These are phyloP conservation scores for Cylas formicarius DNA, from an alignment of 1,140 invertebrate species.

Conservation along the genomic window DNA sequence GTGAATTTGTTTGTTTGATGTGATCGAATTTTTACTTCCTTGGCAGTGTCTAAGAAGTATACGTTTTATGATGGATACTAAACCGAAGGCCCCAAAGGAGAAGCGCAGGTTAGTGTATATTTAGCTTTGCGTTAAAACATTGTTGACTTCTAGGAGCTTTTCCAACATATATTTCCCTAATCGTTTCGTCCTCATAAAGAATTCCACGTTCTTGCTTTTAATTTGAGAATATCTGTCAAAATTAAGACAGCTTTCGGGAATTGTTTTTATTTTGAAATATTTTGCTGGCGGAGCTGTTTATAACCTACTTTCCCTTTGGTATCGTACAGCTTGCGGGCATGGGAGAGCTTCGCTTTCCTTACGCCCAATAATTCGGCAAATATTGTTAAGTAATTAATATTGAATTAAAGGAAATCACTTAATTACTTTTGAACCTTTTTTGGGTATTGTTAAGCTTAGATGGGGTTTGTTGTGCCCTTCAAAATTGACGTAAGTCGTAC, in stretches of 20 bases:
- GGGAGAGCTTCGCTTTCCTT: slow-evolving; percentile 4
- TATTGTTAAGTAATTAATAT: slow-evolving; percentile 1
- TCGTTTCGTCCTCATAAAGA: too few species aligned
- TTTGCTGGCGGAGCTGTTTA: background rate
- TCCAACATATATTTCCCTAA: background rate
- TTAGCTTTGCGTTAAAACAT: background rate
- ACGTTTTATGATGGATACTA: slow-evolving; percentile 26
- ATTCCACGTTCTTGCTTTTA: slow-evolving; percentile 2
- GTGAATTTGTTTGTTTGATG: slow-evolving; percentile 20
- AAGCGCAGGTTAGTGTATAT: slow-evolving; percentile 30
- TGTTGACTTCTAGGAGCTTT: background rate
- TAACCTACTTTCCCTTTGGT: slow-evolving; percentile 22
- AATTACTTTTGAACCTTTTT: too few species aligned
- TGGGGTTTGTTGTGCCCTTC: too few species aligned
- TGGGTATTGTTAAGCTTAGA: too few species aligned
- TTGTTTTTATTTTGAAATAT: slow-evolving; percentile 16
- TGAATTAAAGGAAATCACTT: too few species aligned
- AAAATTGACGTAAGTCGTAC: too few species aligned
- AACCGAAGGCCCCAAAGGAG: slow-evolving; percentile 26
- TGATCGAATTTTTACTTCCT: slow-evolving; percentile 29
- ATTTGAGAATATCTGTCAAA: background rate
- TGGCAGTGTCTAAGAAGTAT: slow-evolving; percentile 34
- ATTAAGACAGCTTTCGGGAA: background rate
- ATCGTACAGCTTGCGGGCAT: too few species aligned
- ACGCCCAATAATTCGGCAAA: background rate